Evolutionary conservation across 2,113 vertebrate species (phyloP), one percentile per base, ranked within the genome.

Genomic region (Electrona antarctica): DNA sequence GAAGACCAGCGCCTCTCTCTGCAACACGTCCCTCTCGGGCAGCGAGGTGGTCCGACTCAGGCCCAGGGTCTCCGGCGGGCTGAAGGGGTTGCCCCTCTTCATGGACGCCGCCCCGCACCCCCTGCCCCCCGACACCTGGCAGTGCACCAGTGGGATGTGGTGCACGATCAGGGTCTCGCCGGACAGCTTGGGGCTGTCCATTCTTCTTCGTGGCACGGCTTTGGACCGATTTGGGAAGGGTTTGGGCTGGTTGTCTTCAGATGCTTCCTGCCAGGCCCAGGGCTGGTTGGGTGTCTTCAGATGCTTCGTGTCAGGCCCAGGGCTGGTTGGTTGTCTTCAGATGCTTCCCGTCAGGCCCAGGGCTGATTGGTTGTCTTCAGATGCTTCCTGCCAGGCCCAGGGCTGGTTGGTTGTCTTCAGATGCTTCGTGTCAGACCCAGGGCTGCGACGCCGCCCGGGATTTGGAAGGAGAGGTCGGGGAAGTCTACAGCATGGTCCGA

Each of bases 81-180:
- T 93, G 87, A 98, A 98, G 0, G 94, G 94, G 60, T 95, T 95
- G 86, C 92, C 85, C 81, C 95, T 93, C 73, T 95, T 92, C 69
- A 94, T 76, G 0, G 93, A 71, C 21, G 21, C 21, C 21, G 21
- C 88, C 46, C 94, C 93, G 59, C 94, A 94, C 65, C 77, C 78
- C 21, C 21, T 93, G 13, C 93, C 89, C 1, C 95, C 95, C 0
- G 95, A 95, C 71, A 99, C 95, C 86, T 98, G 97, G 87, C 97
- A 98, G 76, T 99, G 97, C 69, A 99, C 96, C 89, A 99, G 92
- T 9, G 98, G 98, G 73, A 99, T 97, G 88, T 99, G 98, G 87
- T 98, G 98, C 76, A 99, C 98, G 8, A 99, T 97, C 85, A 99
- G 91, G 0, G 98, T 97, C 87, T 99, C 97, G 49, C 97, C 97